Percentiles rank a stretch among this genome's conserved stretches.
phyloP scores from a whole-genome alignment of 35 echinoderm and acorn worm species.

The Stichopus chloronotus region DNA sequence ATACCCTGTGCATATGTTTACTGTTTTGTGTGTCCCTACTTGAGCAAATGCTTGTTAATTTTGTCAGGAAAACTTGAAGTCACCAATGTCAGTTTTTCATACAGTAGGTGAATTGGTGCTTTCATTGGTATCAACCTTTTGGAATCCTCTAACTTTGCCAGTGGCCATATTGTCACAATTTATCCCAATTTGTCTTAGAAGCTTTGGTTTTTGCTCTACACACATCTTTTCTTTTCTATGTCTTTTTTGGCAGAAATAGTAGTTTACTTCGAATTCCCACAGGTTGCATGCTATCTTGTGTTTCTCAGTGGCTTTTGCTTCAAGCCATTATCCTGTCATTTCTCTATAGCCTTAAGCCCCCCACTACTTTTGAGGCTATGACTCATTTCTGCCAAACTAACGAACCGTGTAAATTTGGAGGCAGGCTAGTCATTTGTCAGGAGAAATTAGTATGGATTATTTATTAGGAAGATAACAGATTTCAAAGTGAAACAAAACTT shows the following conservation, averaged over 20 bases:
- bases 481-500: neutral
- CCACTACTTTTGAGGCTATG: constrained; percentile 15
- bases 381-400: constrained; percentile 45
- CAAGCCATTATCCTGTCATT: constrained; percentile 40
- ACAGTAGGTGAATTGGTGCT: neutral
- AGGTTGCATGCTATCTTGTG: constrained; percentile 36
- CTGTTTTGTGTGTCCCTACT: no score
- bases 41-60: no score
- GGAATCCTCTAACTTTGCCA: neutral
- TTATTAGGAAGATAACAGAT: constrained; percentile 32
- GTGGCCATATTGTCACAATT: constrained; percentile 17
- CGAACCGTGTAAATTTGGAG: constrained; percentile 49
- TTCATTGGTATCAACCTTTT: neutral
- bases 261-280: constrained; percentile 44
- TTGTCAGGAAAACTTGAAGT: no score
- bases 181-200: neutral
- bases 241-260: neutral
- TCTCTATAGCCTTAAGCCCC: neutral
- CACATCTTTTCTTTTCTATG: neutral
- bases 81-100: no score
- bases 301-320: constrained; percentile 32
- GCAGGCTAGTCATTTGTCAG: constrained; percentile 53
- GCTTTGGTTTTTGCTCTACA: neutral
- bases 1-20: no score
- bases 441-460: constrained; percentile 57